A percentile compares a stretch with the other conserved stretches of the same genome.
phyloP scores from a whole-genome alignment of 2,113 vertebrate species.

The Sciurus niger region DNA sequence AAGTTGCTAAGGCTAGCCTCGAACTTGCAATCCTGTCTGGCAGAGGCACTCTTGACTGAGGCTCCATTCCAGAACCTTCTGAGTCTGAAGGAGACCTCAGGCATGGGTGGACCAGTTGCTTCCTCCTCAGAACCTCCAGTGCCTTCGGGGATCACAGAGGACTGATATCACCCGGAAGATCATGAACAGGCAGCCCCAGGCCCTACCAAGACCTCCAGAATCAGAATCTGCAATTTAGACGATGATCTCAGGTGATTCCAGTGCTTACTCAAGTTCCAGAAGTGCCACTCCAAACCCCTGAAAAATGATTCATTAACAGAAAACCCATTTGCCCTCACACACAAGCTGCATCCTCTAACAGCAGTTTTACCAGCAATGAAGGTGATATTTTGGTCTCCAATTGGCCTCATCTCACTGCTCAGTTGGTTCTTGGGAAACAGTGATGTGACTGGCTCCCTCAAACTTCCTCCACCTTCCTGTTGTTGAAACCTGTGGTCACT shows the following conservation, averaged over 20 bases:
- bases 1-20: too few species aligned
- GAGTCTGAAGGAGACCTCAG: not conserved
- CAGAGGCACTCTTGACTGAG: too few species aligned
- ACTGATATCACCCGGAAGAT: not conserved
- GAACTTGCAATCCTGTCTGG: not conserved
- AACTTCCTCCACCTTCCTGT: not conserved
- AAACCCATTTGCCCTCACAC: not conserved
- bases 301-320: not conserved
- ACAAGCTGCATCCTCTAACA: not conserved
- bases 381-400: not conserved
- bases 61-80: not conserved
- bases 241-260: not conserved
- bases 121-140: fast-evolving
- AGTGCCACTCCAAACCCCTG: not conserved
- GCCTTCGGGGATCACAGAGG: not conserved
- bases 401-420: not conserved
- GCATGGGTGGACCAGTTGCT: not conserved
- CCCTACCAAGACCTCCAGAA: not conserved
- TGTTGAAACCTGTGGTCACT: not conserved
- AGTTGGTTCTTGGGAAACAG: not conserved
- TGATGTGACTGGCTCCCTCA: not conserved
- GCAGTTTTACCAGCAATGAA: not conserved
- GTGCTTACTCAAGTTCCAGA: not conserved
- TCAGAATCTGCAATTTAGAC: not conserved
- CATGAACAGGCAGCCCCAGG: not conserved